Evolutionary conservation across 2,888 invertebrate species (phyloP).

Genomic region (Ommatoiulus sabulosus): DNA sequence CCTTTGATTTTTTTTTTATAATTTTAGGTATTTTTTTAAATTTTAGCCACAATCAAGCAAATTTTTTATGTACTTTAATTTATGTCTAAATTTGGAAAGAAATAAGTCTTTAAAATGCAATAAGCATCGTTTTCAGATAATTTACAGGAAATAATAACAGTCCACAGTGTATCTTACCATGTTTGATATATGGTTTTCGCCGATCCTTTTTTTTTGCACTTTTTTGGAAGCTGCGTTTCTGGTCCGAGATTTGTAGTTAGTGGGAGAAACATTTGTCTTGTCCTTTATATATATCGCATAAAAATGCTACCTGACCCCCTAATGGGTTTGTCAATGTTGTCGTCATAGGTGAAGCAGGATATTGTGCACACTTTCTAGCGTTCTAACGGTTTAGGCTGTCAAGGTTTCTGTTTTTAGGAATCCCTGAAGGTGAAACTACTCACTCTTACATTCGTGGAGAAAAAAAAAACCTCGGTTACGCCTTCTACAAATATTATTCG

Average conservation of each 20-base stretch:
- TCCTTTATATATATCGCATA: slow-evolving; percentile 40
- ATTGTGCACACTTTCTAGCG: background rate
- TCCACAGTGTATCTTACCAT: slow-evolving; percentile 26
- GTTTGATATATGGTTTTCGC: background rate
- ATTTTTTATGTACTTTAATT: no score
- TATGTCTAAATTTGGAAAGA: no score
- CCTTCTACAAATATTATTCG: slow-evolving; percentile 33
- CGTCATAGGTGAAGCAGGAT: slow-evolving; percentile 53
- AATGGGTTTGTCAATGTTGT: slow-evolving; percentile 49
- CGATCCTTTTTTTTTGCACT: background rate
- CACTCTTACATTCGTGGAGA: slow-evolving; percentile 18
- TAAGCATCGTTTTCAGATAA: no score
- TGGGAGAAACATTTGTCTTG: background rate
- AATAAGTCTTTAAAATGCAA: no score
- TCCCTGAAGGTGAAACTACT: slow-evolving; percentile 48
- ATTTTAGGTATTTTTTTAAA: no score
- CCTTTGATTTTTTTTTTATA: no score
- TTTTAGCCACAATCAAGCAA: no score
- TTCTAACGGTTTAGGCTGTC: slow-evolving; percentile 48
- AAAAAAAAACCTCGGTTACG: slow-evolving; percentile 34
- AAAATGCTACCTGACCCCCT: slow-evolving; percentile 41
- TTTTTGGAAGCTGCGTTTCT: background rate
- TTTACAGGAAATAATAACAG: no score
- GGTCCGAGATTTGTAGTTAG: background rate
- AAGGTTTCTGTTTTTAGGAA: slow-evolving; percentile 47